Base-by-base conservation (phyloP, 2,888 invertebrate species). In the Disparrhopalites patrizii region DNA sequence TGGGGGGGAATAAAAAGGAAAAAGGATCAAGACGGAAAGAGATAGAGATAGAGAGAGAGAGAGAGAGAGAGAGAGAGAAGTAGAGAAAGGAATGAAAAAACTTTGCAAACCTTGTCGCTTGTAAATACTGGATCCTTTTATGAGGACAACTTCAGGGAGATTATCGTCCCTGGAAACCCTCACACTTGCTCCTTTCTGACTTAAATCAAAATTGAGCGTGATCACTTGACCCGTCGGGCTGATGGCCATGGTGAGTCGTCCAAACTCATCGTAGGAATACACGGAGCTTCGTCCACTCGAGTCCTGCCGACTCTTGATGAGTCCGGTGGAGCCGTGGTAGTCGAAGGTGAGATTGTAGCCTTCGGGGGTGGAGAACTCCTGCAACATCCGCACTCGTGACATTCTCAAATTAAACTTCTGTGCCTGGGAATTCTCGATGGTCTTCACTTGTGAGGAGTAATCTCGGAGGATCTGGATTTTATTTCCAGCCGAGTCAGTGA, bases 211-310 rank as follows among this genome's bases (percentile, higher is more conserved):
- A 3, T 88, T 87, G 0, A 94, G 80, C 68, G 88, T 88, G 62
- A 94, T 91, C 20, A 93, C 89, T 81, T 93, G 88, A 5, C 96
- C 96, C n/a, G 95, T 96, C 0, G 97, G 96, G 5, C 93, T 93
- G 0, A 95, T 91, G 0, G 94, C 93, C 13, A 90, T 89, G 1
- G 91, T 91, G 1, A 96, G 82, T 65, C 96, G 85, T 1, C 97
- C 97, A 77, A 94, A 95, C 78, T 92, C 91, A 77, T 97, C 95
- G 77, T 96, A 97, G 77, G 91, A 91, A 79, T 96, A 97, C 23
- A 93, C 91, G 77, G 92, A 92, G 74, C 92, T 91, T 71, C 93
- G 83, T 1, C 93, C 93, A 1, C 91, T 91, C 68, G 91, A 90
- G 77, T 94, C 94, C 15, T 92, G 83, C 78, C 93, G 92, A 0